Base-by-base conservation (phyloP, 53 echinoderm and acorn worm species). In the Patiria pectinifera region DNA sequence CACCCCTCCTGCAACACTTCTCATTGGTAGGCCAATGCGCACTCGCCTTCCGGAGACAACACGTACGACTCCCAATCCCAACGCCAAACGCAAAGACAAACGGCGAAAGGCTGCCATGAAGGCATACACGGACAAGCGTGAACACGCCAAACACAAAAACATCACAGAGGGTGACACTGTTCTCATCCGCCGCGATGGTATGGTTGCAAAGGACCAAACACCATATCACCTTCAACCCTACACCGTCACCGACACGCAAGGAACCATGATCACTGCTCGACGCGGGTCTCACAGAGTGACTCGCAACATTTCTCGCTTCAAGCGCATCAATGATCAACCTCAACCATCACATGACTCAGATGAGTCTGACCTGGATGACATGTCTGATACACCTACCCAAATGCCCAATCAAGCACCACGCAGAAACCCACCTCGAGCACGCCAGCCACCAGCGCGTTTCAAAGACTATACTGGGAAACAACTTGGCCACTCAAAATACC, bases 221-320 rank as follows among this genome's bases (percentile, higher is more conserved):
- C 88, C 93, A 59, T 93, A 93, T 58, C 89, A 93, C 59, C 85
- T 78, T 58, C 86, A 86, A 7, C 86, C 86, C 12, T 86, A 85
- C 66, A 87, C 26, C 3, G 88, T 93, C 60, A 93, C 75, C 18
- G 13, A 61, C 10, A 87, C 78, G 49, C 88, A 83, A 72, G 93
- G 89, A 6, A 18, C 82, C 61, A 93, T 93, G 93, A 69, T 93
- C 14, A 87, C 93, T 47, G 82, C 76, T 12, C 82, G 16, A 8
- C 60, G 71, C 66, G 83, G 89, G 11, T 21, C 87, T 74, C 88
- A 82, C 71, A 70, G 69, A 47, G 88, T 93, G 22, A 93, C 93
- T 35, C 79, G 89, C 48, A 93, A 93, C 43, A 19, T 58, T 45
- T 88, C 84, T 19, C 66, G 44, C 11, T 84, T 9, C 84, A 84